These are phyloP conservation scores for Ophion obscuratus DNA, from an alignment of 2,888 invertebrate species.

Conservation along the genomic window DNA sequence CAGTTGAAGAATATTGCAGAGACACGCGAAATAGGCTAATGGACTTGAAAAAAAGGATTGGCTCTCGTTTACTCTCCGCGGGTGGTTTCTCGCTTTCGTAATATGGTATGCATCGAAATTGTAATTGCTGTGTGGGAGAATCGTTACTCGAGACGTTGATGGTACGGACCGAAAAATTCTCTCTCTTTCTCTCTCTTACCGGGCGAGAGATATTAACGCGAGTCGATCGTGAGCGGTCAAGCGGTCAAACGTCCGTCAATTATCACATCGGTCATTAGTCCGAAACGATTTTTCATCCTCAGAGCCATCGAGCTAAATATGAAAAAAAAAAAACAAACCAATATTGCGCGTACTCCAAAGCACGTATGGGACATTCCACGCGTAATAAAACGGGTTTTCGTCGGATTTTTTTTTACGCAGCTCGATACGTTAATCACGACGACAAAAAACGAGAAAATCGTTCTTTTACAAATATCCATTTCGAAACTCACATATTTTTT, in stretches of 20 bases:
- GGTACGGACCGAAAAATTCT: conserved; percentile 24
- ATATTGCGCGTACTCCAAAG: conserved; percentile 32
- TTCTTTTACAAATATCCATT: neutral
- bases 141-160: conserved; percentile 33
- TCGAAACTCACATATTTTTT: neutral
- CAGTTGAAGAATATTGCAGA: conserved; percentile 21
- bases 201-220: conserved; percentile 60
- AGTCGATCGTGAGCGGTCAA: conserved; percentile 40
- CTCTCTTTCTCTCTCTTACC: conserved; percentile 1
- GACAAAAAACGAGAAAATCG: neutral
- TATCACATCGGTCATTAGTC: conserved; percentile 65
- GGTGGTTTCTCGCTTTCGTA: conserved; percentile 62
- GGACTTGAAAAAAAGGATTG: conserved; percentile 39
- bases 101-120: conserved; percentile 61
- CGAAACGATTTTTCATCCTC: conserved; percentile 60
- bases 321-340: conserved; percentile 31
- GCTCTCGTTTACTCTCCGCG: conserved; percentile 47
- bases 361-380: conserved; percentile 12
- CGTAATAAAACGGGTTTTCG: conserved; percentile 2
- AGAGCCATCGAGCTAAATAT: conserved; percentile 28
- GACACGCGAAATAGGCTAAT: conserved; percentile 52
- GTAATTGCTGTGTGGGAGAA: conserved; percentile 56
- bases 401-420: neutral
- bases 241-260: conserved; percentile 67
- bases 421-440: neutral